Conservation (phyloP, 2,113 vertebrate genomes). For the Colossoma macropomum region DNA sequence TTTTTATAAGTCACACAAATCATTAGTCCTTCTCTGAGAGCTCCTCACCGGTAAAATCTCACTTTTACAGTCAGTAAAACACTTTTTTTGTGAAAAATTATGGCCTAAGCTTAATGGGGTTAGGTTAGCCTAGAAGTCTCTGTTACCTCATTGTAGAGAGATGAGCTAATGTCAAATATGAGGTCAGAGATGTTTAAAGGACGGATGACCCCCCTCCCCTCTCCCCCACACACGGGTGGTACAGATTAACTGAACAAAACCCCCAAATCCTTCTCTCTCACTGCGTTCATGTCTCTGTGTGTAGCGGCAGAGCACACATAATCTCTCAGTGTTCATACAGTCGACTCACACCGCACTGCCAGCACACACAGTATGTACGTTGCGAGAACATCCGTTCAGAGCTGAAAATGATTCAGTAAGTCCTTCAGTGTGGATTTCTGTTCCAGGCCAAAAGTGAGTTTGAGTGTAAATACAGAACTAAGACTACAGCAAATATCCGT, state of each 20-base stretch:
- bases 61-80: too few species aligned
- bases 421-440: not conserved
- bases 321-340: slow-evolving; percentile 69
- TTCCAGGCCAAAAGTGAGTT: not conserved
- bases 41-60: too few species aligned
- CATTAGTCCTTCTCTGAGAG: too few species aligned
- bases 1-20: too few species aligned
- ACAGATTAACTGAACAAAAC: slow-evolving; percentile 50
- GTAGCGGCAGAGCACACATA: slow-evolving; percentile 67
- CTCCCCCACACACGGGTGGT: not conserved
- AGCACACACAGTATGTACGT: slow-evolving; percentile 31
- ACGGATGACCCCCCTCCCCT: not conserved
- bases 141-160: too few species aligned
- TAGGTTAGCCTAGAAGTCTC: too few species aligned
- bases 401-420: slow-evolving; percentile 8
- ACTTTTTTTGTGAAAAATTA: too few species aligned
- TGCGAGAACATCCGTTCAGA: slow-evolving; percentile 6
- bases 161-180: too few species aligned
- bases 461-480: not conserved
- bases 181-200: too few species aligned
- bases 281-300: slow-evolving; percentile 43
- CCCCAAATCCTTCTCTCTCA: slow-evolving; percentile 47
- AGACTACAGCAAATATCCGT: not conserved
- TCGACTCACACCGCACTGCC: slow-evolving; percentile 66
- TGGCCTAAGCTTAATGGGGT: too few species aligned